These are phyloP conservation scores for Triops cancriformis DNA, from an alignment of 1,140 invertebrate genomes.

Conservation along the genomic window DNA sequence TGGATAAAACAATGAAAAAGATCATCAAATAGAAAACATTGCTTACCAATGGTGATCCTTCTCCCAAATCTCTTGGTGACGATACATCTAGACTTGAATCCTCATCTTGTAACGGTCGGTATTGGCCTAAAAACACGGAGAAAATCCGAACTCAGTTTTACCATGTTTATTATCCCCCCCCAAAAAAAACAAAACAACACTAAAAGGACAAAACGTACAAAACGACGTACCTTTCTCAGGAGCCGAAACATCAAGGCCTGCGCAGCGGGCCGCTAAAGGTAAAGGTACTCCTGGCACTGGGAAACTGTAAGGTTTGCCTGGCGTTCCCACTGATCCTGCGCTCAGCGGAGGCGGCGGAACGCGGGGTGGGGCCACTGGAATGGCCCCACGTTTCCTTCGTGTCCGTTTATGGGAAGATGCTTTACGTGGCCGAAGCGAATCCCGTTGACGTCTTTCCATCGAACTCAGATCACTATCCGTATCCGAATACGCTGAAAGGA, in stretches of 20 bases:
- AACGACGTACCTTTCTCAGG: constrained; percentile 23
- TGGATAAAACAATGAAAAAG: not conserved
- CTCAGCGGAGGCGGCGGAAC: constrained; percentile 51
- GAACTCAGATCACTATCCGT: constrained; percentile 81
- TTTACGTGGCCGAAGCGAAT: constrained; percentile 56
- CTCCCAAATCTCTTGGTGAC: constrained; percentile 49
- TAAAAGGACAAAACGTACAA: not conserved
- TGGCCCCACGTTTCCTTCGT: constrained; percentile 63
- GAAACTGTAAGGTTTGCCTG: constrained; percentile 16
- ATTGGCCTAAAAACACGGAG: constrained; percentile 29
- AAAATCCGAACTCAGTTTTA: too few relatives aligned
- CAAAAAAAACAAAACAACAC: too few relatives aligned
- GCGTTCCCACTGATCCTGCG: constrained; percentile 20
- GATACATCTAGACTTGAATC: constrained; percentile 58
- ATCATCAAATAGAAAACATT: constrained; percentile 27
- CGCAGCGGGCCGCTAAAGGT: constrained; percentile 19
- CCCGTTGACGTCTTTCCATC: constrained; percentile 55
- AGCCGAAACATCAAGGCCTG: not conserved
- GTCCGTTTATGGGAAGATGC: constrained; percentile 66
- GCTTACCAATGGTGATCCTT: constrained; percentile 56
- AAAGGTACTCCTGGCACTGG: constrained; percentile 23
- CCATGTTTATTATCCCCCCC: too few relatives aligned
- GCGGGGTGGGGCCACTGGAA: constrained; percentile 74
- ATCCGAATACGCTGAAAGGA: constrained; percentile 56
- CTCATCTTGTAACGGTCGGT: constrained; percentile 51